phyloP scores from a whole-genome alignment of 35 echinoderm and acorn worm species.

The Hemicentrotus pulcherrimus region DNA sequence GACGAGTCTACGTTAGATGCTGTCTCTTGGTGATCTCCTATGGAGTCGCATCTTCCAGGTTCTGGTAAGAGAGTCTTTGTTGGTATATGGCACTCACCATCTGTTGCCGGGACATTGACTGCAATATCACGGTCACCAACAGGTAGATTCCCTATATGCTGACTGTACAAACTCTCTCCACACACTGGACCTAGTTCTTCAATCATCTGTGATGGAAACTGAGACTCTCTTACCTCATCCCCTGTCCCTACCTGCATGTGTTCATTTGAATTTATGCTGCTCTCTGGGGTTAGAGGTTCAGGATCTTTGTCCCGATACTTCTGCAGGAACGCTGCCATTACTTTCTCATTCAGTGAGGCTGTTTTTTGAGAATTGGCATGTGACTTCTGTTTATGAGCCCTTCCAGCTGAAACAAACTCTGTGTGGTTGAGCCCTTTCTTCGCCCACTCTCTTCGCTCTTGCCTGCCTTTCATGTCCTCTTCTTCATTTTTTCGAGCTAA shows the following conservation, averaged over 20 bases:
- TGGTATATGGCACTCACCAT: not conserved
- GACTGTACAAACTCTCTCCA: not conserved
- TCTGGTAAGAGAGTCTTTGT: not conserved
- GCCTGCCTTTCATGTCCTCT: not conserved
- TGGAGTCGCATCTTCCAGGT: not conserved
- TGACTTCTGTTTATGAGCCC: constrained; percentile 5
- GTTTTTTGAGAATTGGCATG: not conserved
- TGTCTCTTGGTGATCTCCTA: not conserved
- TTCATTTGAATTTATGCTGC: not conserved
- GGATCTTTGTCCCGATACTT: constrained; percentile 27
- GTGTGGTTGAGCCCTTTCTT: not conserved
- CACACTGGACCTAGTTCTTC: not conserved
- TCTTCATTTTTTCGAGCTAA: not conserved
- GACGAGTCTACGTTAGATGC: not conserved
- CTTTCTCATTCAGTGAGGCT: not conserved
- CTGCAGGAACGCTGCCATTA: not conserved
- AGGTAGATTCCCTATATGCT: not conserved
- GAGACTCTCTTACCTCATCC: not conserved
- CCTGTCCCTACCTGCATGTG: not conserved
- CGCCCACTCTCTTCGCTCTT: constrained; percentile 22
- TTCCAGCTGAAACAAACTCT: not conserved
- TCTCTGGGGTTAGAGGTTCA: not conserved
- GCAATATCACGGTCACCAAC: not conserved
- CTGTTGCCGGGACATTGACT: not conserved
- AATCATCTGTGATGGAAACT: not conserved